Percentiles rank a stretch among this genome's conserved stretches.
Conservation (phyloP, 2,797 vertebrate genomes). For the Xerus rutilus region DNA sequence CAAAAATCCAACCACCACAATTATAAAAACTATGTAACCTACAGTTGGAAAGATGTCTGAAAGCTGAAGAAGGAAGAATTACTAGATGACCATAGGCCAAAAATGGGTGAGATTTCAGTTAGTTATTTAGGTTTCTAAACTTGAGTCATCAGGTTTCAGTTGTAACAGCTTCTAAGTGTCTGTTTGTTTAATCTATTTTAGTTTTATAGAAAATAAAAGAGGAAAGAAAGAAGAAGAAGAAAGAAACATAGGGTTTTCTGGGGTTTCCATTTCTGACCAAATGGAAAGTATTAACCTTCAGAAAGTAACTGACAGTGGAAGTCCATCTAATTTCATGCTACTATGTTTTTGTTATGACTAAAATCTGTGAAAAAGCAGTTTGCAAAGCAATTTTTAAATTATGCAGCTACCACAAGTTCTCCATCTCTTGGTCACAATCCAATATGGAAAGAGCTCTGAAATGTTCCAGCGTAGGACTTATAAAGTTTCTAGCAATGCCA, state of each 20-base stretch:
- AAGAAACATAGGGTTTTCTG: slow-evolving; percentile 39
- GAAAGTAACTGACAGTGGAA: slow-evolving; percentile 52
- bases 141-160: slow-evolving; percentile 26
- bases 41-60: not conserved
- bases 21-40: not conserved
- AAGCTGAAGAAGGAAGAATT: not conserved
- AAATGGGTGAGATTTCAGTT: slow-evolving; percentile 20
- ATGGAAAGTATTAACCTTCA: slow-evolving; percentile 66
- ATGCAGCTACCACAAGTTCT: not conserved
- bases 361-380: not conserved
- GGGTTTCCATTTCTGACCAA: slow-evolving; percentile 69
- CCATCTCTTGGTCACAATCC: not conserved
- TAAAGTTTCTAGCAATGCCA: not conserved
- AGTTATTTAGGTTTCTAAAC: slow-evolving; percentile 30
- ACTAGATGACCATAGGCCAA: not conserved
- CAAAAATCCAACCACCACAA: not conserved
- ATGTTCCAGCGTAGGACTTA: not conserved
- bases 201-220: not conserved
- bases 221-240: not conserved
- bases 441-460: not conserved
- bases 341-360: not conserved
- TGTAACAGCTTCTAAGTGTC: slow-evolving; percentile 46
- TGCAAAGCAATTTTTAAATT: slow-evolving; percentile 30
- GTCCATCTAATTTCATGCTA: not conserved
- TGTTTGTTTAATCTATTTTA: slow-evolving; percentile 54